Percentiles rank a stretch among this genome's conserved stretches.
Evolutionary conservation across 2,888 invertebrate genomes (phyloP).

Genomic region (Trichogramma dendrolimi): DNA sequence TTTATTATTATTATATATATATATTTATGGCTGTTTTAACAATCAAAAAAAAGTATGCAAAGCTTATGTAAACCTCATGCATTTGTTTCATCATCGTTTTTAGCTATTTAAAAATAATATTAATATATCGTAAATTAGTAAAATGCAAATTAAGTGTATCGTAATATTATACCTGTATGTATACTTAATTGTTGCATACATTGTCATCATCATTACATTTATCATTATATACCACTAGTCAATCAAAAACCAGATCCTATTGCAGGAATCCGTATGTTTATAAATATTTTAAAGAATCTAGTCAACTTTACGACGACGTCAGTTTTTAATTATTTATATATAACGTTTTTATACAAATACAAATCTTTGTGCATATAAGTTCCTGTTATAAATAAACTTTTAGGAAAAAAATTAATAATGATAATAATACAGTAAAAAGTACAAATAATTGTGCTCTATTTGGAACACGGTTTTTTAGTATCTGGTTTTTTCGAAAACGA

Average conservation of each 20-base stretch:
- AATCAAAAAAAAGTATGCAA: slow-evolving; percentile 8
- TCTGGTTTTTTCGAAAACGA: no score
- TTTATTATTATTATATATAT: slow-evolving; percentile 10
- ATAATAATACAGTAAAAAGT: no score
- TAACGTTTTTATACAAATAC: no score
- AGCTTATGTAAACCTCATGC: slow-evolving; percentile 11
- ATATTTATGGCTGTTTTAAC: slow-evolving; percentile 13
- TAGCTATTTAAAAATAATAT: neutral
- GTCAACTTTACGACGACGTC: no score
- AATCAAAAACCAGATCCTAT: slow-evolving; percentile 26
- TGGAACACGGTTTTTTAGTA: no score
- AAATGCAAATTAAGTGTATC: slow-evolving; percentile 1
- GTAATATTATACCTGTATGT: neutral
- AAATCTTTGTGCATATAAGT: no score
- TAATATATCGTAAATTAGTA: no score
- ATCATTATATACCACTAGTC: slow-evolving; percentile 9
- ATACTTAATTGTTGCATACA: slow-evolving; percentile 11
- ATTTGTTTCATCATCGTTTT: slow-evolving; percentile 1
- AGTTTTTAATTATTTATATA: no score
- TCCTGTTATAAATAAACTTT: no score
- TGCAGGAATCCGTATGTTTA: slow-evolving; percentile 16
- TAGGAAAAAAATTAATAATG: no score
- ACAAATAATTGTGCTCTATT: no score
- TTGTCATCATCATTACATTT: slow-evolving; percentile 8
- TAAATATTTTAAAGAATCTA: no score